Conservation (phyloP, 2,888 invertebrate species). For the Drosophila subsilvestris region DNA sequence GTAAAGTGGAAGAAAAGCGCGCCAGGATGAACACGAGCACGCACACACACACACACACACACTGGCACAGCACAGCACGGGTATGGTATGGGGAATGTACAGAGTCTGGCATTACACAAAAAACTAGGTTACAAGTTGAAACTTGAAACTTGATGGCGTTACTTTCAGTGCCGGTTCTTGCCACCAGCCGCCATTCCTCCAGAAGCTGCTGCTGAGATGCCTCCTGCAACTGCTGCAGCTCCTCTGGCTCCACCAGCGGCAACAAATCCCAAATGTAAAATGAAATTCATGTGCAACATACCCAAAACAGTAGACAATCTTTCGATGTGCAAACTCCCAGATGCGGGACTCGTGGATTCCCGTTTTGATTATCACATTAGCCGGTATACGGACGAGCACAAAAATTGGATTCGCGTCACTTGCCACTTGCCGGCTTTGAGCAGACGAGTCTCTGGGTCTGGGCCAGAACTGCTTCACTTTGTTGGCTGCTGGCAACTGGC, state of each 20-base stretch:
- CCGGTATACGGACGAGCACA: background rate
- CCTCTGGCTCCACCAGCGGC: background rate
- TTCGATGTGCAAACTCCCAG: background rate
- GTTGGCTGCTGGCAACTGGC: conserved; percentile 63
- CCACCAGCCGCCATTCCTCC: background rate
- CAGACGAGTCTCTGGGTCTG: conserved; percentile 34
- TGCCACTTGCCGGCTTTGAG: conserved; percentile 50
- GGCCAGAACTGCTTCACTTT: conserved; percentile 70
- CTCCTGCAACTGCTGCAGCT: no score
- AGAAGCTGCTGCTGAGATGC: background rate
- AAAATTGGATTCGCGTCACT: conserved; percentile 4
- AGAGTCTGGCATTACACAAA: conserved; percentile 43
- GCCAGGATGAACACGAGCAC: conserved; percentile 37
- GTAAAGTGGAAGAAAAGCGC: conserved; percentile 57
- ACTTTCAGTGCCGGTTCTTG: conserved; percentile 32
- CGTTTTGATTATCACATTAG: conserved; percentile 10
- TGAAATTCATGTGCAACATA: conserved; percentile 56
- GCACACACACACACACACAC: conserved; percentile 30
- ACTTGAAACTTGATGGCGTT: conserved; percentile 58
- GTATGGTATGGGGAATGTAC: conserved; percentile 7
- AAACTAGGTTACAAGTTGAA: conserved; percentile 72
- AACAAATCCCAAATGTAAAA: conserved; percentile 15
- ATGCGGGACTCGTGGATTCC: background rate
- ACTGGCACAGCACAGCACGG: background rate
- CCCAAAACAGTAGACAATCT: conserved; percentile 39